These are phyloP conservation scores for Embiotoca jacksoni DNA, from an alignment of 2,113 vertebrate species.

Conservation along the genomic window DNA sequence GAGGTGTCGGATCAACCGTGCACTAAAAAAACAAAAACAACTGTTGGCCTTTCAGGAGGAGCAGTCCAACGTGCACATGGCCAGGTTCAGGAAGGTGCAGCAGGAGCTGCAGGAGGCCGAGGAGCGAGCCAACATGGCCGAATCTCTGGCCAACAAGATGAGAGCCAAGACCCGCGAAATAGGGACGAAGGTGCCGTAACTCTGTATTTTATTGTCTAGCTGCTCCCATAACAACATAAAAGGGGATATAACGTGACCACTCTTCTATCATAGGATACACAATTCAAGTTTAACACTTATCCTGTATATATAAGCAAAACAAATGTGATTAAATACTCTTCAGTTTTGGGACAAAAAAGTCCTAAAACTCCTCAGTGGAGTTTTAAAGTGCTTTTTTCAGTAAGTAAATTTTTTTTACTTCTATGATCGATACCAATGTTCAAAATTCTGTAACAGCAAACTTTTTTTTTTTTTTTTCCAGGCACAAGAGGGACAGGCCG, in stretches of 20 bases:
- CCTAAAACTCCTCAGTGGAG: too few relatives aligned
- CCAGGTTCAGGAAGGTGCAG: slow-evolving; percentile 62
- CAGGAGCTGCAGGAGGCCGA: slow-evolving; percentile 68
- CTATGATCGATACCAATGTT: too few relatives aligned
- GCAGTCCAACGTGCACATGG: slow-evolving; percentile 58
- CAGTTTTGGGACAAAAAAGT: too few relatives aligned
- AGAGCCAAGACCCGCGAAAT: slow-evolving; percentile 80
- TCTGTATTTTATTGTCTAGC: too few relatives aligned
- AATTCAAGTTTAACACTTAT: too few relatives aligned
- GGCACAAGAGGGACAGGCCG: slow-evolving; percentile 56
- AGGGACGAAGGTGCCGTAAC: slow-evolving; percentile 49
- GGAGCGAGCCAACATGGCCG: slow-evolving; percentile 70
- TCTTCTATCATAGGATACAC: neutral
- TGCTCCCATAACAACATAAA: too few relatives aligned
- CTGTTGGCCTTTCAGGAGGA: slow-evolving; percentile 62
- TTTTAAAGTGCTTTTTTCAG: too few relatives aligned
- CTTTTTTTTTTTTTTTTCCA: slow-evolving; percentile 18
- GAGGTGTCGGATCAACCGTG: neutral
- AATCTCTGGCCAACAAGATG: slow-evolving; percentile 84
- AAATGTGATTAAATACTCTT: too few relatives aligned
- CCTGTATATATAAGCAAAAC: too few relatives aligned
- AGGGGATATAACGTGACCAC: too few relatives aligned
- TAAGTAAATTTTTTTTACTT: too few relatives aligned
- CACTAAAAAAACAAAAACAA: neutral
- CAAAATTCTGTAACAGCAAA: neutral